Conservation (phyloP, 2,888 invertebrate species). For the Ophion slaviceki region DNA sequence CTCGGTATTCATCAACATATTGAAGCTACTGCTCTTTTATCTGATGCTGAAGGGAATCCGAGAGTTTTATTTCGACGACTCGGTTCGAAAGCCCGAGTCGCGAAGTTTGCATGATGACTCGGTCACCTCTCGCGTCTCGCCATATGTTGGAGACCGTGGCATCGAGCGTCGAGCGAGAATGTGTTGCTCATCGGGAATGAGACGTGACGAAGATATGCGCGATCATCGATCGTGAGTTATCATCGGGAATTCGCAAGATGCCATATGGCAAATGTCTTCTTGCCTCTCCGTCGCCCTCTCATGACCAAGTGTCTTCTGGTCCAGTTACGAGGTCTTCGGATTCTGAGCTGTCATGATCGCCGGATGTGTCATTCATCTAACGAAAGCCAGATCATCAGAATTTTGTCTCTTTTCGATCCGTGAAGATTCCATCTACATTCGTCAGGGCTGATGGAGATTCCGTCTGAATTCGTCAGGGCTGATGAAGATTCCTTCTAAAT, state of each 20-base stretch:
- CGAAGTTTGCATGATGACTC: conserved; percentile 13
- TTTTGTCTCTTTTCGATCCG: background rate
- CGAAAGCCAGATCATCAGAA: background rate
- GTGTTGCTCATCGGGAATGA: conserved; percentile 26
- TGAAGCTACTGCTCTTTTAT: conserved; percentile 70
- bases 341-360: background rate
- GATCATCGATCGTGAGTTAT: conserved; percentile 46
- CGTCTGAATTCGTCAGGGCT: background rate
- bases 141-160: conserved; percentile 30
- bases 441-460: background rate
- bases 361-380: background rate
- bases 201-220: conserved; percentile 19
- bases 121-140: conserved; percentile 1
- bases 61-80: conserved; percentile 73
- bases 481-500: background rate
- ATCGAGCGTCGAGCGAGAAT: conserved; percentile 43
- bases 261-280: conserved; percentile 17
- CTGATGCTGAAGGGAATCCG: conserved; percentile 70
- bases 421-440: no score
- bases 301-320: background rate
- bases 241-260: background rate
- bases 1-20: conserved; percentile 67
- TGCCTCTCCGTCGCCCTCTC: background rate
- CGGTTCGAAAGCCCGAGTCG: conserved; percentile 42
- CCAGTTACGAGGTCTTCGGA: background rate